Evolutionary conservation across 2,888 invertebrate genomes (phyloP).

Genomic region (Ephialtes manifestator): DNA sequence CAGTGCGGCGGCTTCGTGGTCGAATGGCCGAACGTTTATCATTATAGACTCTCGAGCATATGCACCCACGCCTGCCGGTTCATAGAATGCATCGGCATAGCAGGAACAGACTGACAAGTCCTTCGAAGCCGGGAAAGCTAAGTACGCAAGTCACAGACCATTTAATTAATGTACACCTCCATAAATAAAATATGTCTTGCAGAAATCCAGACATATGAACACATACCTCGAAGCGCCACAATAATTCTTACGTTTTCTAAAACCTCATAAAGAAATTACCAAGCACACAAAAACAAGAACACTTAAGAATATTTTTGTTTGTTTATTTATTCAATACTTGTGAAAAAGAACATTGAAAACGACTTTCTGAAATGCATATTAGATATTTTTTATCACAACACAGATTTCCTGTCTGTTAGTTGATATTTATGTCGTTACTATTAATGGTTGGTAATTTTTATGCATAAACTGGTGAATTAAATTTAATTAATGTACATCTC

Average conservation of each 20-base stretch:
- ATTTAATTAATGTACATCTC: constrained; percentile 34
- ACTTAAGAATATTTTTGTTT: no score
- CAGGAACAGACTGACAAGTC: constrained; percentile 40
- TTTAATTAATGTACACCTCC: constrained; percentile 37
- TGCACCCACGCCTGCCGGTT: constrained; percentile 58
- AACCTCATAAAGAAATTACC: not conserved
- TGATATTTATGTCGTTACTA: no score
- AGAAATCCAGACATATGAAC: constrained; percentile 15
- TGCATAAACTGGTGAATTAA: no score
- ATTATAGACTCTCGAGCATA: constrained; percentile 45
- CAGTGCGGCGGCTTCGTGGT: constrained; percentile 56
- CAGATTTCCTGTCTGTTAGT: no score
- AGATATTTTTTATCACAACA: no score
- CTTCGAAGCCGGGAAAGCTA: constrained; percentile 42
- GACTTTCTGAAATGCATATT: no score
- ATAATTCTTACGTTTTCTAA: not conserved
- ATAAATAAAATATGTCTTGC: constrained; percentile 31
- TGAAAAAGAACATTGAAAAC: not conserved
- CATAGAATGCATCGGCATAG: constrained; percentile 44
- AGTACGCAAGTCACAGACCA: not conserved
- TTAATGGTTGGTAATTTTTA: no score
- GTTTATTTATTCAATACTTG: no score
- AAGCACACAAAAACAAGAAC: not conserved
- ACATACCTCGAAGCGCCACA: constrained; percentile 5
- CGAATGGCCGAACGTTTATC: constrained; percentile 67